A percentile compares a stretch with the other conserved stretches of the same genome.
Evolutionary conservation across 2,888 invertebrate species (phyloP).

Genomic region (Cephus nigrinus): DNA sequence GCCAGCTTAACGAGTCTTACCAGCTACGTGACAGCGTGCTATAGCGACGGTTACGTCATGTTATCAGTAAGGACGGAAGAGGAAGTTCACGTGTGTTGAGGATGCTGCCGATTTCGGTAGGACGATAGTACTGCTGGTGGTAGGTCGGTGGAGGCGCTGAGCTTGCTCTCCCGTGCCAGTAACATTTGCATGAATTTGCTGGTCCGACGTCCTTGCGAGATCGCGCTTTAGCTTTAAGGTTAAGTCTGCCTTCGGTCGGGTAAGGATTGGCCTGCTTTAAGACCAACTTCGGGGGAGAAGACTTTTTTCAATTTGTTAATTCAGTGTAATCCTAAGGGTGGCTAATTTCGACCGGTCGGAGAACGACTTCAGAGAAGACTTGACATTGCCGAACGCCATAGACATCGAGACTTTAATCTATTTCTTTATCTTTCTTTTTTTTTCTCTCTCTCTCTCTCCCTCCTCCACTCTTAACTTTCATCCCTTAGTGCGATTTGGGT

Average conservation of each 20-base stretch:
- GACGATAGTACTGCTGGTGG: no score
- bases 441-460: conserved; percentile 22
- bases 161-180: conserved; percentile 28
- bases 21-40: neutral
- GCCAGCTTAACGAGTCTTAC: neutral
- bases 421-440: conserved; percentile 36
- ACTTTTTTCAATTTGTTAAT: conserved; percentile 64
- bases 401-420: conserved; percentile 42
- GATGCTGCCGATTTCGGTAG: no score
- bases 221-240: conserved; percentile 33
- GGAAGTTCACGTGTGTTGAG: neutral
- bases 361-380: neutral
- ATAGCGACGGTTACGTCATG: neutral
- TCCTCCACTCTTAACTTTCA: conserved; percentile 19
- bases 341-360: conserved; percentile 51
- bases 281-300: conserved; percentile 36
- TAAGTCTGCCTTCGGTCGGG: neutral
- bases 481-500: conserved; percentile 8
- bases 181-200: conserved; percentile 59
- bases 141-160: neutral
- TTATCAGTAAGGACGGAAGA: neutral
- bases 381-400: neutral
- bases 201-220: conserved; percentile 47
- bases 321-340: conserved; percentile 58
- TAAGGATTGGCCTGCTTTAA: conserved; percentile 41